These are phyloP conservation scores for Cygnus olor DNA, from an alignment of 2,797 vertebrate genomes.

Conservation along the genomic window DNA sequence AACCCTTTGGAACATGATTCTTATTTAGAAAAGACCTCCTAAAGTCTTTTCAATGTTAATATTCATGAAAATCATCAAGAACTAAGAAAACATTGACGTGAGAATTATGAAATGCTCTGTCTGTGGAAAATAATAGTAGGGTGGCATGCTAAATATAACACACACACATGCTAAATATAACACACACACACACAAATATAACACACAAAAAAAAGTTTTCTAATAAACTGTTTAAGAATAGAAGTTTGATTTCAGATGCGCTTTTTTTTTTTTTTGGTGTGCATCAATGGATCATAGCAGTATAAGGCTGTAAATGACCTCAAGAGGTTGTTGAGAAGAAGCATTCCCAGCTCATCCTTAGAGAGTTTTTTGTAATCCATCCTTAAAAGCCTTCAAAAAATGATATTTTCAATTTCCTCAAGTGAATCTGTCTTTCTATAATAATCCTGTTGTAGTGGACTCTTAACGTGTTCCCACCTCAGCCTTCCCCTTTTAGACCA, in stretches of 20 bases:
- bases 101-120: background rate
- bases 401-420: background rate
- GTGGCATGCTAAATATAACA: background rate
- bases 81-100: background rate
- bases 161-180: background rate
- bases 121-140: background rate
- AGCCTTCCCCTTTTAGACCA: background rate
- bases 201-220: background rate
- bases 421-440: background rate
- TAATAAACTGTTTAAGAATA: background rate
- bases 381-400: background rate
- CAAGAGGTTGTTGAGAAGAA: background rate
- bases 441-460: conserved; percentile 4
- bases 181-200: background rate
- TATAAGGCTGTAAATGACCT: background rate
- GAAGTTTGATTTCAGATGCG: background rate
- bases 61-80: background rate
- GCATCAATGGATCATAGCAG: background rate
- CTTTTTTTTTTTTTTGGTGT: background rate
- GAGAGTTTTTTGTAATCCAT: background rate
- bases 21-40: background rate
- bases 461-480: background rate
- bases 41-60: background rate
- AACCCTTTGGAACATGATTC: background rate
- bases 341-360: background rate